Evolutionary conservation across 1,140 invertebrate genomes (phyloP), one percentile per base, ranked within the genome.

Genomic region (Diabrotica virgifera): DNA sequence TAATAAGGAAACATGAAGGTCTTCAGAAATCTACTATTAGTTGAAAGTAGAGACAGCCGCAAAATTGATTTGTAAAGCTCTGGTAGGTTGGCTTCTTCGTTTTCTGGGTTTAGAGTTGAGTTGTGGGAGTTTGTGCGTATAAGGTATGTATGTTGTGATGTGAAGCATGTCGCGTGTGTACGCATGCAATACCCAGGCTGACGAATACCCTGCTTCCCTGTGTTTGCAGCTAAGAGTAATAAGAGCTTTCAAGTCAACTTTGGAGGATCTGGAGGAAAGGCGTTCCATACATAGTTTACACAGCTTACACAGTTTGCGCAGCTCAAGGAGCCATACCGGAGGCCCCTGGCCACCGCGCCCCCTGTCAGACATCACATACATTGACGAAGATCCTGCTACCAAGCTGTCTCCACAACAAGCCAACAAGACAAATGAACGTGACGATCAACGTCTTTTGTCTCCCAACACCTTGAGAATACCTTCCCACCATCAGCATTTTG

Each of bases 201-300:
- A 77, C 76, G 74, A 77, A 69, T 73, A 76, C 69, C 75, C 76
- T 75, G 74, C 74, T 78, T 77, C 76, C 76, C 75, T 87, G 87
- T 87, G 86, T 90, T 94, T 94, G 86, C 94, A 99, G 97, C 92
- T 99, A 86, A 94, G 97, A 85, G 97, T 99, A 85, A 97, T 99
- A 85, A 93, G 96, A 87, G 97, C 97, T 81, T 99, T 99, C 94
- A 97, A 96, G 87, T 98, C 95, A 78, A 98, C 93, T 80, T 86
- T 99, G 87, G 97, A 99, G 89, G 97, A 99, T 85, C 87, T 99
- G 85, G 97, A 98, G 86, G 97, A 99, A 85, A 91, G 95, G 79
- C 91, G 95, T 82, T 96, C 95, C 83, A 89, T 97, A 81, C 95
- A 97, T 90, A 96, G 94, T 89, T 92, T 94, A 85, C 93, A 95